Percentiles rank a stretch among this genome's conserved stretches.
These are phyloP conservation scores for Ophonus ardosiacus DNA, from an alignment of 2,888 invertebrate genomes.

Conservation along the genomic window DNA sequence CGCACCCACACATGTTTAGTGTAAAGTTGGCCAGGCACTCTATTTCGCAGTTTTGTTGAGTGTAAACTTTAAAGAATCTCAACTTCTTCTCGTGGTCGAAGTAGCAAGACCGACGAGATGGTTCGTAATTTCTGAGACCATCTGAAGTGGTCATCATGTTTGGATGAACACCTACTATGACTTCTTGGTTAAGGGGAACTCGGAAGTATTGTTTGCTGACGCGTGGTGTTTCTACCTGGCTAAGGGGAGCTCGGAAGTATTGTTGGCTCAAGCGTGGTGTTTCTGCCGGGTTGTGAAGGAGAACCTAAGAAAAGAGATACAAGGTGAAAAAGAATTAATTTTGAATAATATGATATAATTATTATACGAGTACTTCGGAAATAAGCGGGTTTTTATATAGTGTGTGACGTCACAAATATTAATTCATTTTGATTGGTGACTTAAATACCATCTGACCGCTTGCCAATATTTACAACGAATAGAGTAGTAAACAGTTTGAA, in stretches of 20 bases:
- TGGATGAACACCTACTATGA: constrained; percentile 84
- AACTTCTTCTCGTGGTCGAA: constrained; percentile 83
- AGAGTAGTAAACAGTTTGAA: too few relatives aligned
- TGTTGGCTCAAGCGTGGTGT: too few relatives aligned
- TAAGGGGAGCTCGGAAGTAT: too few relatives aligned
- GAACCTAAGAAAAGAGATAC: constrained; percentile 75
- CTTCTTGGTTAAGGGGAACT: constrained; percentile 83
- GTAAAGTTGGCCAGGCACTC: constrained; percentile 86
- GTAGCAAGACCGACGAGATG: constrained; percentile 83
- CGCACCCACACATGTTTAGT: constrained; percentile 81
- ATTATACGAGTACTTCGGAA: too few relatives aligned
- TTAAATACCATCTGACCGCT: too few relatives aligned
- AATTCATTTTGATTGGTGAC: too few relatives aligned
- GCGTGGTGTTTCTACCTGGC: too few relatives aligned
- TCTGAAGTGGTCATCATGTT: constrained; percentile 87
- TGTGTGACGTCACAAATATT: too few relatives aligned
- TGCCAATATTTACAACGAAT: too few relatives aligned
- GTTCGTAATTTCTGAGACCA: constrained; percentile 81
- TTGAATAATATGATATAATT: too few relatives aligned
- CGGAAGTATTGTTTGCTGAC: constrained; percentile 85
- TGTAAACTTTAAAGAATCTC: constrained; percentile 83
- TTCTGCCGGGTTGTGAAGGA: constrained; percentile 84
- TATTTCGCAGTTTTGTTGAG: constrained; percentile 85
- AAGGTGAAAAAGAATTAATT: too few relatives aligned
- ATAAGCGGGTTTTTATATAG: too few relatives aligned